Base-by-base conservation (phyloP, 2,113 vertebrate genomes). In the Crotalus tigris region DNA sequence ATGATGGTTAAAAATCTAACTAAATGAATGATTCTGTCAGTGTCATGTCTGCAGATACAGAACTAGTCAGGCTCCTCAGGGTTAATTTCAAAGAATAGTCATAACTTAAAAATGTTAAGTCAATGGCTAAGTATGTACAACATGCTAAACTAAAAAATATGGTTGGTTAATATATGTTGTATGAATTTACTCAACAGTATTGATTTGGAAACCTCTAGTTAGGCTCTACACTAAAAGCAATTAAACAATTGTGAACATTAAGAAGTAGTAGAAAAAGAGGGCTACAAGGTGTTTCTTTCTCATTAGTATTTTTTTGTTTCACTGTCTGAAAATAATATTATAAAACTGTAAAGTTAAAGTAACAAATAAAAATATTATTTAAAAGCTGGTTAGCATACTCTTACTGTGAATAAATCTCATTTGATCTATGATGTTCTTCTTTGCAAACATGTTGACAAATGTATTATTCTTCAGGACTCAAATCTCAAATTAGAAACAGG, bases 211-310 rank as follows among this genome's bases (percentile, higher is more conserved):
- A 81, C 17, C 33, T 21, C 75, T 44, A 44, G 3, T 81, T 81
- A 44, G 33, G 17, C 75, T 92, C 46, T 75, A 85, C 33, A 91
- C 9, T 3, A 3, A 85, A 90, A 57, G 10, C 94, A 55, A 81
- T 26, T 90, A 19, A 3, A 94, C 7, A n/a, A 19, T 3, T 85
- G 33, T 57, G 69, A 0, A 53, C 94, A 81, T 1, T 53, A 54
- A 86, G 58, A 87, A 92, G 85, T 39, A 0, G 85, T 92, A 94
- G 61, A 54, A 51, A 57, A 94, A 91, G 2, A 33, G 75, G 17
- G 17, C 19, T 29, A 0, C 0, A 93, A 91, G 0, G 57, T 0
- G 0, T 1, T 81, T 64, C 64, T 61, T n/a, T 51, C 17, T 21
- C 33, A 9, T 39, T 39, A 44, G 75, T 17, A 44, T 81, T 44